Base-by-base conservation (phyloP, 2,797 vertebrate species). In the Amblyraja radiata region DNA sequence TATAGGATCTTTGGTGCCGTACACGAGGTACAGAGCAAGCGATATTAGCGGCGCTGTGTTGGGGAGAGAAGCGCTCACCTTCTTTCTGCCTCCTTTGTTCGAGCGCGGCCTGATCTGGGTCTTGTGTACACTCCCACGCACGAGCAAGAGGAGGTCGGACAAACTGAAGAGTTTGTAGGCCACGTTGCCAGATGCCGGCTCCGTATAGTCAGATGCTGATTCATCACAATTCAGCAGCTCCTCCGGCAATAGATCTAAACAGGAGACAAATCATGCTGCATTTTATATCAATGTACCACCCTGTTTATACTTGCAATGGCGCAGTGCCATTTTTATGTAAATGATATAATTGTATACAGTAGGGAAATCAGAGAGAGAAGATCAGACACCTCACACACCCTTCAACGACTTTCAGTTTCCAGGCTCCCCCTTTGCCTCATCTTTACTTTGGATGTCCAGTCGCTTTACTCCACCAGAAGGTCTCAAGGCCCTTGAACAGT, bases 101-200 rank as follows among this genome's bases (percentile, higher is more conserved):
- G 61, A n/a, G 28, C 84, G 84, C 3, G 84, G 84, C 63, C 84
- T 88, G 13, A 88, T 88, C 58, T 88, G 84, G 2, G 84, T 16
- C 65, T 88, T 88, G 5, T 32, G 61, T 32, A 88, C 8, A 6
- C n/a, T 32, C 8, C 84, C 84, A 21, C 84, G 84, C 11, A 88
- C 84, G 28, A 88, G 61, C 32, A 88, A 7, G 13, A 88, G 84
- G 28, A 88, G 28, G n/a, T 65, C 61, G 13, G 84, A 65, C 58
- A 88, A 32, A 16, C 83, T 88, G 83, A 88, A 88, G 83, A 88
- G 83, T 65, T 88, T 88, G 28, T 88, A 88, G 61, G 61, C 65
- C 58, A 65, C 83, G 2, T 88, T 88, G 0, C 83, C 83, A 16
- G 28, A 32, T 6, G 58, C 0, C 7, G 61, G 83, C 7, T 58